Base-by-base conservation (phyloP, 1,140 invertebrate species). In the Orius insidiosus region DNA sequence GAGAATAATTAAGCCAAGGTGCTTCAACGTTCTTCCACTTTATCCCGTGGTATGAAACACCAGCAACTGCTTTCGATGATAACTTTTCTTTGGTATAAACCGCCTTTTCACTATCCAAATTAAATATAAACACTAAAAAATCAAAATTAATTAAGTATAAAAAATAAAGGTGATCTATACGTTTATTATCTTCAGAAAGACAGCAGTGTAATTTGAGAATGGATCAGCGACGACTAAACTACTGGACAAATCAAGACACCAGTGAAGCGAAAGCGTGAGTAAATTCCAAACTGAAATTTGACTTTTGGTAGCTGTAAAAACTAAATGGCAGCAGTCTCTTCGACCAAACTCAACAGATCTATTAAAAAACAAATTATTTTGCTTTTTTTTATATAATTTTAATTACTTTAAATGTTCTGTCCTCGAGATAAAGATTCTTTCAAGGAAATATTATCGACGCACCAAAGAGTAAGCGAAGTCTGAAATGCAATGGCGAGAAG, bases 211-310 rank as follows among this genome's bases (percentile, higher is more conserved):
- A 33, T 67, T 69, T 10, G 75, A 74, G 4, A 66, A 56, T 10
- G 71, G 67, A 64, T 85, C 80, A 33, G 67, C 55, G 15, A 69
- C 53, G 16, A 80, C 57, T 34, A 64, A 59, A 9, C 59, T 54
- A 1, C 71, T 56, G 34, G 63, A 59, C 30, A 80, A 54, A 2
- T 67, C 61, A 31, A 80, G 68, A 50, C 67, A 68, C 67, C 73
- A 74, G 5, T 65, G 59, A 34, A 81, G 52, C 4, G 67, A 67
- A 1, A 80, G 64, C 1, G 74, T 75, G 41, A 83, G 60, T 16
- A 84, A 59, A 65, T 83, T 76, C 81, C 81, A 85, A 5, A 79
- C 73, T 19, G 68, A 64, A 1, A 85, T 54, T 45, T 71, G 64
- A 30, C 66, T 55, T 0, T 63, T 54, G 43, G 70, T 74, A 10